Evolutionary conservation across 1,140 invertebrate species (phyloP).

Genomic region (Meloidogyne hapla): DNA sequence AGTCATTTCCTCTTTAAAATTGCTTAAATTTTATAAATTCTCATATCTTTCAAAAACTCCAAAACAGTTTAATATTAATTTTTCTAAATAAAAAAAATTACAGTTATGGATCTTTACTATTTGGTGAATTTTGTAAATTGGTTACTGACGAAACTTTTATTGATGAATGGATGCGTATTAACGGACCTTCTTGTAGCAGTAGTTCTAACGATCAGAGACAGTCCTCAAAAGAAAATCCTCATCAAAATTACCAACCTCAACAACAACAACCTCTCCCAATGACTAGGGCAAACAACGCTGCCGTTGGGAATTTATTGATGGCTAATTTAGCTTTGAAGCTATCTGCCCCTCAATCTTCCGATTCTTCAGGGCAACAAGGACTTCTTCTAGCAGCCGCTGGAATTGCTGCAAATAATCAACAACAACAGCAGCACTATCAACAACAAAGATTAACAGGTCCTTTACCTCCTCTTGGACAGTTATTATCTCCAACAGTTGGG

Average conservation of each 20-base stretch:
- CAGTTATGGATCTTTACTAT: constrained; percentile 54
- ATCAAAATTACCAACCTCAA: background rate
- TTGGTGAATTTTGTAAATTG: constrained; percentile 54
- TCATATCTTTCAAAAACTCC: no score
- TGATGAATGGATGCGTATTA: constrained; percentile 41
- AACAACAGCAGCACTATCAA: background rate
- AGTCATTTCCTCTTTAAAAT: no score
- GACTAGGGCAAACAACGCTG: background rate
- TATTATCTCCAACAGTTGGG: background rate
- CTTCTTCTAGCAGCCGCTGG: background rate
- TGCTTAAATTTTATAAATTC: no score
- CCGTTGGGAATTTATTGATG: background rate
- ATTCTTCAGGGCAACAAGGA: background rate
- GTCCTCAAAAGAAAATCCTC: no score
- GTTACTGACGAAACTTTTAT: constrained; percentile 37
- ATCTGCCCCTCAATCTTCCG: background rate
- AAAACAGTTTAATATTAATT: background rate
- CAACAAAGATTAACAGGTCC: background rate
- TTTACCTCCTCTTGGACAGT: background rate
- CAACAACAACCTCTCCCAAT: constrained; percentile 12
- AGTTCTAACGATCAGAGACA: constrained; percentile 1
- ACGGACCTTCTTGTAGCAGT: background rate
- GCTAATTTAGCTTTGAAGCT: background rate
- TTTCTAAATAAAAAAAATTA: background rate
- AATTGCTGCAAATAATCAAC: constrained; percentile 2